Evolutionary conservation across 2,113 vertebrate species (phyloP).

Genomic region (Carlito syrichta): DNA sequence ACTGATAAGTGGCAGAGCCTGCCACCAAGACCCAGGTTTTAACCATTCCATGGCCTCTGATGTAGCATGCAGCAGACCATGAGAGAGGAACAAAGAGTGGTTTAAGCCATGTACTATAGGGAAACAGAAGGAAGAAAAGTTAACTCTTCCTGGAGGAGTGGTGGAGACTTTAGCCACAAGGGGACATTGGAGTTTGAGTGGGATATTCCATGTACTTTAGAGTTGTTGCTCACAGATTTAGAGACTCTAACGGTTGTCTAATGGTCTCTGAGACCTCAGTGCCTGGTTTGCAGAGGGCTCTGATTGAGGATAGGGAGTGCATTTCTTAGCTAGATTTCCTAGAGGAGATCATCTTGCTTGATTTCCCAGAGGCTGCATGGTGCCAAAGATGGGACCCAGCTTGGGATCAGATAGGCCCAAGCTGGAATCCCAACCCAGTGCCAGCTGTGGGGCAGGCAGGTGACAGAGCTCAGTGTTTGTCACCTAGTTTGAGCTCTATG

Average conservation of each 20-base stretch:
- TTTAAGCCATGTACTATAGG: neutral
- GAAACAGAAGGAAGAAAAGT: neutral
- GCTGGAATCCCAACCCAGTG: neutral
- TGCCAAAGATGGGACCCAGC: neutral
- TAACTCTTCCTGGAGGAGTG: neutral
- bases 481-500: neutral
- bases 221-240: neutral
- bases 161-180: neutral
- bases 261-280: neutral
- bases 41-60: neutral
- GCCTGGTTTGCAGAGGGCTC: neutral
- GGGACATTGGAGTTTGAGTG: neutral
- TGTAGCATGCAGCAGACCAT: fast-evolving
- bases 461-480: neutral
- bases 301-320: neutral
- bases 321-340: neutral
- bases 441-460: neutral
- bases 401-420: neutral
- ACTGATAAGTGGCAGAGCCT: neutral
- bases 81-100: fast-evolving
- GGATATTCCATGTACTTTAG: neutral
- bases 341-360: fast-evolving
- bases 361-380: neutral
- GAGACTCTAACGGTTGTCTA: neutral
- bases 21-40: neutral